Conservation (phyloP, 2,113 vertebrate genomes). For the Lathamus discolor region DNA sequence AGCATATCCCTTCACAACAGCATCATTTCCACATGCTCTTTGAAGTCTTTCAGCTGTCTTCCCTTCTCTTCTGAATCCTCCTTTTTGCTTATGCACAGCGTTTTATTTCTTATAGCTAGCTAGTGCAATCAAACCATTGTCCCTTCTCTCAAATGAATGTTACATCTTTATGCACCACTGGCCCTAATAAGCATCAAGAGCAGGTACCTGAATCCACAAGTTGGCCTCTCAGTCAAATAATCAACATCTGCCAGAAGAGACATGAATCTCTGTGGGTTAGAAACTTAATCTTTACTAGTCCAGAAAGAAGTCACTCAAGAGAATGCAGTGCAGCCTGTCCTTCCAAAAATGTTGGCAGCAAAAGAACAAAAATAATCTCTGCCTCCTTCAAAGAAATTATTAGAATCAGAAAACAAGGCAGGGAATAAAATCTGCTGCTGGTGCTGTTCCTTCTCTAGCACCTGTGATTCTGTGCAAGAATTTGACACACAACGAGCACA, state of each 20-base stretch:
- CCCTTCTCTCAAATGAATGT: background rate
- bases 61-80: background rate
- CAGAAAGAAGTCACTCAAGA: background rate
- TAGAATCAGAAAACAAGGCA: background rate
- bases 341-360: background rate
- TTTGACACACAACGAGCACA: background rate
- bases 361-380: background rate
- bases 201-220: background rate
- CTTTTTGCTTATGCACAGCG: background rate
- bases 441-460: background rate
- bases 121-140: background rate
- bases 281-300: background rate
- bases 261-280: background rate
- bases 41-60: background rate
- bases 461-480: background rate
- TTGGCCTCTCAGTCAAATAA: background rate
- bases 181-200: background rate
- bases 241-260: background rate
- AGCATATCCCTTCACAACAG: background rate
- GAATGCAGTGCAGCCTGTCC: background rate
- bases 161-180: background rate
- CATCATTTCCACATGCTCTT: background rate
- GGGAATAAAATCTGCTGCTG: background rate
- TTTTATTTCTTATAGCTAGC: background rate
- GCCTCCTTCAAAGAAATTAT: background rate